Conservation (phyloP, 2,797 vertebrate species). For the Anas capensis region DNA sequence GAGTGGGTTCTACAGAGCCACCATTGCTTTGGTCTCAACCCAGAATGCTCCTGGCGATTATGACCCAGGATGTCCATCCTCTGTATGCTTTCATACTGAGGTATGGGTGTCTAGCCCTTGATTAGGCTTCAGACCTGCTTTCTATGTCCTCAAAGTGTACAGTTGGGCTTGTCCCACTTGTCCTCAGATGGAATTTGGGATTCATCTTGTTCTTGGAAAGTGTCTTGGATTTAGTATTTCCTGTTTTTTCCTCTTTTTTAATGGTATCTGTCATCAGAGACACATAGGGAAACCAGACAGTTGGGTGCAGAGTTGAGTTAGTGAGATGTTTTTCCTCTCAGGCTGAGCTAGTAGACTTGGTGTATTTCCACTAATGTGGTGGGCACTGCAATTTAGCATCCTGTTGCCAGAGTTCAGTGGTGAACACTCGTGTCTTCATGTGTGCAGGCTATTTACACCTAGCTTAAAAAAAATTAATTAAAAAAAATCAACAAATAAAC, state of each 20-base stretch:
- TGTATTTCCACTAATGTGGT: neutral
- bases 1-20: neutral
- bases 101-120: neutral
- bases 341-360: accelerated
- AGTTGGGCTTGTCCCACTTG: neutral
- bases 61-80: accelerated
- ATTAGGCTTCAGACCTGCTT: neutral
- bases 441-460: neutral
- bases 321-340: neutral
- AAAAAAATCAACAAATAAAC: neutral
- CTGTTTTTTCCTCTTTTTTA: neutral
- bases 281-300: neutral
- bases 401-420: neutral
- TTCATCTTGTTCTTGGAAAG: neutral
- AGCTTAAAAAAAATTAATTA: neutral
- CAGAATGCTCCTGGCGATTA: accelerated
- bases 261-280: neutral
- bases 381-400: accelerated
- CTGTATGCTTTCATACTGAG: accelerated
- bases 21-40: neutral
- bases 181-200: neutral
- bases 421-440: neutral
- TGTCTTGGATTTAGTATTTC: neutral
- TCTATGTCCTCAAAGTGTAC: neutral
- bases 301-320: neutral